Conservation (phyloP, 2,797 vertebrate genomes). For the Leuciscus waleckii region DNA sequence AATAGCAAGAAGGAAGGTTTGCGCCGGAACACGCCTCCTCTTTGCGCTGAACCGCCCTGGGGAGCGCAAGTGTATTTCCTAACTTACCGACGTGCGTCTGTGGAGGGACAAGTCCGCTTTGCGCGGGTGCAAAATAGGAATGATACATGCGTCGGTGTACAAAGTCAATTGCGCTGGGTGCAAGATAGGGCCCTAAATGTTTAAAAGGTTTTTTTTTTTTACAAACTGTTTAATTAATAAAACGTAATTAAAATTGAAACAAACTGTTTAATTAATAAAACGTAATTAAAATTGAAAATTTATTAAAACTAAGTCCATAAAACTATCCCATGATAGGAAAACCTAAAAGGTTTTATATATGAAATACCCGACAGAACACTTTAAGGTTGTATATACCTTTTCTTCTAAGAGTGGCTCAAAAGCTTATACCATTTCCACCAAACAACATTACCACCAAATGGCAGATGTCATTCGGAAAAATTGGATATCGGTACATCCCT, state of each 20-base stretch:
- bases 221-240: neutral
- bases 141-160: no score
- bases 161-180: no score
- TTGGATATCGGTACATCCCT: neutral
- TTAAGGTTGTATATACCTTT: neutral
- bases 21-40: no score
- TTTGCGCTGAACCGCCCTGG: no score
- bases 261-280: no score
- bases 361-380: neutral
- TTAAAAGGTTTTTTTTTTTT: neutral
- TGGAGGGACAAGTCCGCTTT: no score
- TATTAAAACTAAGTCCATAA: neutral
- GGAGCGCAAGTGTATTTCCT: no score
- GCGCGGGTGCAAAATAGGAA: no score
- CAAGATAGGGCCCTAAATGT: no score
- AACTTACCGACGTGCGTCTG: no score
- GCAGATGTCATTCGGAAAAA: neutral
- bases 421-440: neutral
- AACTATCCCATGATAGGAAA: neutral
- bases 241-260: neutral
- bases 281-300: neutral
- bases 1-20: no score
- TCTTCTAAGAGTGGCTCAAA: neutral
- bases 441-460: neutral
- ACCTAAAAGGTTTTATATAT: neutral